Percentiles rank a stretch among this genome's conserved stretches.
Conservation (phyloP, 2,888 invertebrate species). For the Dione juno region DNA sequence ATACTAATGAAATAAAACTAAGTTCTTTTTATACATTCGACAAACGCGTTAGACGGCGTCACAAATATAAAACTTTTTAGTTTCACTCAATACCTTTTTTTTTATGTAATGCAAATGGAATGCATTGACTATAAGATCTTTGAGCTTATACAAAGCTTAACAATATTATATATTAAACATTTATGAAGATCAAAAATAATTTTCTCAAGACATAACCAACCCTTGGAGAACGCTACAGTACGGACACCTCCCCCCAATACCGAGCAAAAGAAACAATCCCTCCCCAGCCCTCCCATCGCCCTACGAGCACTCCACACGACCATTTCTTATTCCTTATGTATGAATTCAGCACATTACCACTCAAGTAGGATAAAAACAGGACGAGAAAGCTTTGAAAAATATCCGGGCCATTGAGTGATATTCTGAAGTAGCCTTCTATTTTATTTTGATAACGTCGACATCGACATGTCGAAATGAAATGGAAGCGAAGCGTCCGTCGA, state of each 20-base stretch:
- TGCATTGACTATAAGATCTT: no score
- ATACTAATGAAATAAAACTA: no score
- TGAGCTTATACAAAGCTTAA: background rate
- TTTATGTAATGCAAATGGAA: no score
- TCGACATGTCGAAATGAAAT: constrained; percentile 42
- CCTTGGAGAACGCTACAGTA: constrained; percentile 26
- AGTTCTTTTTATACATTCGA: no score
- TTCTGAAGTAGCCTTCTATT: constrained; percentile 62
- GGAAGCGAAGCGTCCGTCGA: constrained; percentile 45
- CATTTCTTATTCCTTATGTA: constrained; percentile 88
- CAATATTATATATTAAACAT: background rate
- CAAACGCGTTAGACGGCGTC: no score
- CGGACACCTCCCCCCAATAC: constrained; percentile 44
- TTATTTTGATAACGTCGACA: constrained; percentile 37
- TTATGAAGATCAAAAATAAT: background rate
- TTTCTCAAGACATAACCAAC: no score
- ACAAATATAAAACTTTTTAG: no score
- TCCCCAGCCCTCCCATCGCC: constrained; percentile 44
- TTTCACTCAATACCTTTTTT: no score
- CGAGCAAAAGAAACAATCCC: constrained; percentile 44
- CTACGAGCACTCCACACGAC: constrained; percentile 67
- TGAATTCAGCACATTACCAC: constrained; percentile 89
- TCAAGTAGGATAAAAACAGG: constrained; percentile 85
- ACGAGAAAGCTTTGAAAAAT: constrained; percentile 77
- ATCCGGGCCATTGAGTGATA: constrained; percentile 74